Conservation (phyloP, 2,797 vertebrate genomes). For the Platalea minor region DNA sequence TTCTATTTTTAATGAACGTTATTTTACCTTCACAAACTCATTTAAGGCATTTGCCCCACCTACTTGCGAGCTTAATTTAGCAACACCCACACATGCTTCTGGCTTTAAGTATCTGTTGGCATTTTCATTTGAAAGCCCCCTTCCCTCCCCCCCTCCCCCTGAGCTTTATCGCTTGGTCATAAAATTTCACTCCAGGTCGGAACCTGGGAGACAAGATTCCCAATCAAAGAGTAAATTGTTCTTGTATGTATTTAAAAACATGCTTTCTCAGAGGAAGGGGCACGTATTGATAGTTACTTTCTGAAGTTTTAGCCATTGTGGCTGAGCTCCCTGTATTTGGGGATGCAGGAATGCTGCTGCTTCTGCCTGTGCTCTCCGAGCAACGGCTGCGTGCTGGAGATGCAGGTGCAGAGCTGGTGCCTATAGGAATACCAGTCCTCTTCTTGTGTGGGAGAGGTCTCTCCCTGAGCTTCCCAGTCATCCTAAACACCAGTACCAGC, state of each 20-base stretch:
- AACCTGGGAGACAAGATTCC: conserved; percentile 60
- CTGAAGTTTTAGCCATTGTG: neutral
- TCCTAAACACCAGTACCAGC: neutral
- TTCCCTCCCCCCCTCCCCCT: accelerated
- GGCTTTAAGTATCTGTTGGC: conserved; percentile 64
- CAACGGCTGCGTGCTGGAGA: neutral
- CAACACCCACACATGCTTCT: conserved; percentile 57
- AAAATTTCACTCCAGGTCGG: conserved; percentile 54
- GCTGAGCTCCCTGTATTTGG: neutral
- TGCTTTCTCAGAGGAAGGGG: neutral
- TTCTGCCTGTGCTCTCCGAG: neutral
- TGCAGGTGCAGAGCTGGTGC: neutral
- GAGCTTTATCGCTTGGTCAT: conserved; percentile 32
- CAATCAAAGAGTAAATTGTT: neutral
- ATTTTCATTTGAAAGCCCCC: conserved; percentile 57
- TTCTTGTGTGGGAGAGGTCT: neutral
- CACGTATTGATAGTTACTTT: neutral
- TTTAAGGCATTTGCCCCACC: conserved; percentile 62
- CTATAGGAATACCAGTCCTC: neutral
- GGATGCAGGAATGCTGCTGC: neutral
- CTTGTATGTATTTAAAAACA: neutral
- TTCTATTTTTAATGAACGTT: conserved; percentile 80
- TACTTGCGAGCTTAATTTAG: conserved; percentile 75
- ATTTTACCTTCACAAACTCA: conserved; percentile 75
- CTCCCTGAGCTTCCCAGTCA: neutral